Evolutionary conservation across 2,113 vertebrate species (phyloP), one percentile per base, ranked within the genome.

Genomic region (Romanogobio albipinnatus): DNA sequence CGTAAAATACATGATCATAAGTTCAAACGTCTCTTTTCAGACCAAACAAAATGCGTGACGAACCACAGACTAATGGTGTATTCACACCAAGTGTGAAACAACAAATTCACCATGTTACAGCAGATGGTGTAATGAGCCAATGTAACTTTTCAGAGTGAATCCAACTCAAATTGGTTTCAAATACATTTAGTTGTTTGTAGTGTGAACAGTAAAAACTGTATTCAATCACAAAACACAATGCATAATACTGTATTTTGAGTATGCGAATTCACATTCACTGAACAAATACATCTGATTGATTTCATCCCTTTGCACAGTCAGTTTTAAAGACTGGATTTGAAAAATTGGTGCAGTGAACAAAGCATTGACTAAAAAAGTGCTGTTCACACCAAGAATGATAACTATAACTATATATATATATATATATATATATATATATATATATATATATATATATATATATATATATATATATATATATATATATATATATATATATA

Each of bases 121-220:
- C 66, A 11, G 14, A 39, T 22, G 43, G 5, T 47, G 22, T 19
- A 19, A 56, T 8, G 45, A 45, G 70, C 39, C 43, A 45, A 73
- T 29, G 29, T 29, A n/a, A n/a, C 11, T 47, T 47, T 73, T 73
- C 43, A 73, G 45, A 73, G 39, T 73, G n/a, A 73, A 73, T 47
- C 43, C 70, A 73, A 43, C 45, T 71, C 39, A 39, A 45, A 71
- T n/a, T 24, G 3, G n/a, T n/a, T 61, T 61, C 3, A 24, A 61
- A 61, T 61, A 8, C 0, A 47, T 3, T 73, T 24, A 24, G 22
- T 47, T 45, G 39, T 47, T 24, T 15, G 70, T 47, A 73, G 39
- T 45, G 36, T 73, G 43, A 73, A 73, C 43, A 47, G 22, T 43
- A n/a, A n/a, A 22, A 19, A 39, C 33, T 19, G 19, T 10, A 19